phyloP scores from a whole-genome alignment of 2,888 invertebrate genomes.

The Dicranocentrus wangi region DNA sequence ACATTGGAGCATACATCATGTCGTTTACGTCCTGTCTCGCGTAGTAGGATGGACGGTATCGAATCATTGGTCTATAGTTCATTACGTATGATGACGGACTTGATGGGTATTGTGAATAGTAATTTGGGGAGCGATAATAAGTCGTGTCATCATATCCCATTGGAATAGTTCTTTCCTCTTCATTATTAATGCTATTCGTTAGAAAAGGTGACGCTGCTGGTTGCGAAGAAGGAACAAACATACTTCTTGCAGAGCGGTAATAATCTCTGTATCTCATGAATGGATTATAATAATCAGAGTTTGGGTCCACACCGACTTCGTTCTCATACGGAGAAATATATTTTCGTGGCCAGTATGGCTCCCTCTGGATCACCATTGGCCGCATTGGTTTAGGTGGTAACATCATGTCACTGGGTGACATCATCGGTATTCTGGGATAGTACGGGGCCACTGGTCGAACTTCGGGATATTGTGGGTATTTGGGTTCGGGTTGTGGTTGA shows the following conservation, averaged over 20 bases:
- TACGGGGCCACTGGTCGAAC: neutral
- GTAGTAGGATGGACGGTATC: constrained; percentile 2
- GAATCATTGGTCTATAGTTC: constrained; percentile 21
- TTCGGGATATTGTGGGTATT: neutral
- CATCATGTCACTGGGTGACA: neutral
- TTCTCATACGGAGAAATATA: neutral
- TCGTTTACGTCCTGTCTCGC: constrained; percentile 8
- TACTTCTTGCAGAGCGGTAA: no score
- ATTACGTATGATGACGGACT: constrained; percentile 23
- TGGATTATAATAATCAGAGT: no score
- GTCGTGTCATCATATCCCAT: neutral
- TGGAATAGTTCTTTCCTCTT: neutral
- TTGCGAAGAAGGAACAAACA: no score
- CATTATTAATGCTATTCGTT: no score
- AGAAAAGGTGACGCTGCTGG: no score
- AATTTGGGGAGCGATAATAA: constrained; percentile 3
- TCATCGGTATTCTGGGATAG: neutral
- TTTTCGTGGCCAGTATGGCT: constrained; percentile 11
- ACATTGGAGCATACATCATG: constrained; percentile 45
- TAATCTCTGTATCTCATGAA: no score
- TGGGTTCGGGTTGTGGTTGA: constrained; percentile 4
- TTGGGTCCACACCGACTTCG: neutral
- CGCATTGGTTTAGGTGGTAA: neutral
- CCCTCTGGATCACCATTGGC: neutral
- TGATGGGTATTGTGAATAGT: neutral